Evolutionary conservation across 2,888 invertebrate genomes (phyloP).

Genomic region (Sarcophaga variegata): DNA sequence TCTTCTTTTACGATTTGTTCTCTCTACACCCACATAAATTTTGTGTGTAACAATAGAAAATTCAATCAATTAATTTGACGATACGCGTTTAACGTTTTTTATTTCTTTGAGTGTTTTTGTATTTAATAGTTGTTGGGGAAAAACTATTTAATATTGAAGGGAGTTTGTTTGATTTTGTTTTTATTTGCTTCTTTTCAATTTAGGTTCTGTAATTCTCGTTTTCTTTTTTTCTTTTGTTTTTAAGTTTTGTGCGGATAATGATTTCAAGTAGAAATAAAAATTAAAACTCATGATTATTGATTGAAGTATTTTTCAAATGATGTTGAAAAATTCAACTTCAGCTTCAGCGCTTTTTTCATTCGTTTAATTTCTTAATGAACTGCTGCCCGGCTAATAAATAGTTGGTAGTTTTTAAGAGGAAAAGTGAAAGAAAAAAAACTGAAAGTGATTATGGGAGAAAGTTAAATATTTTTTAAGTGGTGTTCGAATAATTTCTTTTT

Average conservation of each 20-base stretch:
- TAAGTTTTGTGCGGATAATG: no score
- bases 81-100: not conserved
- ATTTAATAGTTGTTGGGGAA: not conserved
- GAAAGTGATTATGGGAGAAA: not conserved
- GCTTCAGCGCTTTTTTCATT: not conserved
- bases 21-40: not conserved
- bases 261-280: not conserved
- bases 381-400: no score
- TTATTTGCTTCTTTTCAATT: not conserved
- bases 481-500: no score
- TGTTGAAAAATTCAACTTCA: not conserved
- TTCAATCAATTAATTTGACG: no score
- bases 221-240: no score
- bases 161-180: not conserved
- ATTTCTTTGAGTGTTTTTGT: constrained; percentile 2
- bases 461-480: not conserved
- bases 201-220: no score
- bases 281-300: constrained; percentile 16
- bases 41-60: not conserved
- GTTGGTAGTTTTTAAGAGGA: not conserved
- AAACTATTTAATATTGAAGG: constrained; percentile 7
- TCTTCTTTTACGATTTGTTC: not conserved
- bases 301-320: not conserved
- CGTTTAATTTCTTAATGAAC: constrained; percentile 13
- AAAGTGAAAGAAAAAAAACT: not conserved